Conservation (phyloP, 2,113 vertebrate genomes). For the Ceyx melanurus region DNA sequence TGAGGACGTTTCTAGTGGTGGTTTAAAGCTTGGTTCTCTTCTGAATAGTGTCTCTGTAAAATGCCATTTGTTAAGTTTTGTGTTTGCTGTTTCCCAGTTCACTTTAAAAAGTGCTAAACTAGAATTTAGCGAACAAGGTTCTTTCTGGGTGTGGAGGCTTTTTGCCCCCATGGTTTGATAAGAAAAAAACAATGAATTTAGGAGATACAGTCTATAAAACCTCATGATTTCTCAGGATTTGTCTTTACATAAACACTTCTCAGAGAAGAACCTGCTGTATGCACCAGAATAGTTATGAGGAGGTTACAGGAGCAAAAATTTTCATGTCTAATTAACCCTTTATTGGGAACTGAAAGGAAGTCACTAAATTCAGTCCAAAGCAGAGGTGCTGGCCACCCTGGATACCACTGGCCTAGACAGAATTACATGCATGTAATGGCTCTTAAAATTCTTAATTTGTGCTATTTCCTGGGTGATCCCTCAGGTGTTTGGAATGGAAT, state of each 20-base stretch:
- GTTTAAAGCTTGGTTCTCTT: not conserved
- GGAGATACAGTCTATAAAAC: not conserved
- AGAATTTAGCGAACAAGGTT: not conserved
- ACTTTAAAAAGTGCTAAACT: not conserved
- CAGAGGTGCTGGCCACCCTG: not conserved
- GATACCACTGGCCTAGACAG: not conserved
- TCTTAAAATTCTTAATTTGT: not conserved
- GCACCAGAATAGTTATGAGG: not conserved
- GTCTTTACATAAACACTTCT: not conserved
- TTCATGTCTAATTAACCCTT: not conserved
- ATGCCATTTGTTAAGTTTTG: not conserved
- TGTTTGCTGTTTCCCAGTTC: not conserved
- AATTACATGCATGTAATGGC: not conserved
- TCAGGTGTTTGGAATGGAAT: not conserved
- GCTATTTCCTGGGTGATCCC: not conserved
- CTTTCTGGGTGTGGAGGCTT: not conserved
- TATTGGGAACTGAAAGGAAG: not conserved
- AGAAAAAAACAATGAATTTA: not conserved
- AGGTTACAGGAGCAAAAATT: not conserved
- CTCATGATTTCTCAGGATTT: not conserved
- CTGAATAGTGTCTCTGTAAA: conserved; percentile 1
- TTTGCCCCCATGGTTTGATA: not conserved
- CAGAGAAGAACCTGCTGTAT: not conserved
- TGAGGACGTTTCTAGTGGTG: not conserved
- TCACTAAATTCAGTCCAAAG: not conserved